phyloP scores from a whole-genome alignment of 1,140 invertebrate genomes.

The Penaeus indicus region DNA sequence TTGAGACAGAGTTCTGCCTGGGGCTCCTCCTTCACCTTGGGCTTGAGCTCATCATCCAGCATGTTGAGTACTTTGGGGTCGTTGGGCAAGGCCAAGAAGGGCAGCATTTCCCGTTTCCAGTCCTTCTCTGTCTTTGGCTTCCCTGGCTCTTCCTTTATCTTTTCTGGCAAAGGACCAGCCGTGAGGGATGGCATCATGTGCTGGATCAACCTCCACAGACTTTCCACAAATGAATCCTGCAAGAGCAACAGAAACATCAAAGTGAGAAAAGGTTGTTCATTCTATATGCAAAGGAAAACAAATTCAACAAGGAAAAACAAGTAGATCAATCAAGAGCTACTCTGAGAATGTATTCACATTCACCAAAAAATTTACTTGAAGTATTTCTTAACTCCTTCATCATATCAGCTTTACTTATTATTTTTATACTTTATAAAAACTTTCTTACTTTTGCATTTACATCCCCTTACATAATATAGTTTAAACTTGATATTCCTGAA shows the following conservation, averaged over 20 bases:
- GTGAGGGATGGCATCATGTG: slow-evolving; percentile 85
- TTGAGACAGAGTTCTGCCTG: slow-evolving; percentile 24
- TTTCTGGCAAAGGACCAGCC: slow-evolving; percentile 62
- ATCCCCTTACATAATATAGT: too few relatives aligned
- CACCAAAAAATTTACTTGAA: not conserved
- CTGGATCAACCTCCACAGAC: slow-evolving; percentile 92
- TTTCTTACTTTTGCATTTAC: too few relatives aligned
- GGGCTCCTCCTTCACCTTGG: slow-evolving; percentile 68
- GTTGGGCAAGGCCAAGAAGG: slow-evolving; percentile 91
- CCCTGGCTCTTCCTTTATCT: slow-evolving; percentile 68
- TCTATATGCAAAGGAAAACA: slow-evolving; percentile 55
- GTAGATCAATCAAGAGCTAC: slow-evolving; percentile 49
- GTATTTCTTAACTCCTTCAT: too few relatives aligned
- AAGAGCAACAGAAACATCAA: slow-evolving; percentile 66
- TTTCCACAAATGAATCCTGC: slow-evolving; percentile 91
- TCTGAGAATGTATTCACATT: slow-evolving; percentile 22
- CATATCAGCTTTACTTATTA: too few relatives aligned
- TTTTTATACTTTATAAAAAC: too few relatives aligned
- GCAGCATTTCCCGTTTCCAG: slow-evolving; percentile 83
- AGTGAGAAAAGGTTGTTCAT: too few relatives aligned
- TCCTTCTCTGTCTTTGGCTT: slow-evolving; percentile 71
- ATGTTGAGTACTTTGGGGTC: slow-evolving; percentile 73
- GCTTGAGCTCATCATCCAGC: slow-evolving; percentile 65
- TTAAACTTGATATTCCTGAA: too few relatives aligned
- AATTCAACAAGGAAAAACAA: slow-evolving; percentile 16